Percentiles rank a stretch among this genome's conserved stretches.
phyloP scores from a whole-genome alignment of 2,888 invertebrate species.

The Cynaeus angustus region DNA sequence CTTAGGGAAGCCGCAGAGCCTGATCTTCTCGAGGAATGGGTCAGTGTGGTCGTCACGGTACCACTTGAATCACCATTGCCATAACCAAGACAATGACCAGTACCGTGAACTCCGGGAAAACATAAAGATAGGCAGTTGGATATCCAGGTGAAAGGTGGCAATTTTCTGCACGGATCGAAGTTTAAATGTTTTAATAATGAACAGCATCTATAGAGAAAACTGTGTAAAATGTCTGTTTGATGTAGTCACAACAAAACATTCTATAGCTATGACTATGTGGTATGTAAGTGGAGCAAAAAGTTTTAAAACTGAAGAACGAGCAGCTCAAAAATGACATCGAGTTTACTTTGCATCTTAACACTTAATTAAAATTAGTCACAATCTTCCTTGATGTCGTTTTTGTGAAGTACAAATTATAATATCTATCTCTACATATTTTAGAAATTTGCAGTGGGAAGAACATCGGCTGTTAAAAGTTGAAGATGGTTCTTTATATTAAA shows the following conservation, averaged over 20 bases:
- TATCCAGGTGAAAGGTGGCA: slow-evolving; percentile 82
- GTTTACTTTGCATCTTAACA: too few species aligned
- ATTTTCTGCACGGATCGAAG: slow-evolving; percentile 73
- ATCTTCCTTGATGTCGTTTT: too few species aligned
- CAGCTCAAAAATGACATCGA: too few species aligned
- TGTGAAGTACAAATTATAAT: too few species aligned
- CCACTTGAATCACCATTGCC: slow-evolving; percentile 62
- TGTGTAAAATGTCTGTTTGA: slow-evolving; percentile 37
- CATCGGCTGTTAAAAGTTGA: too few species aligned
- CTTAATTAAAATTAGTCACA: too few species aligned
- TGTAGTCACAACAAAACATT: slow-evolving; percentile 33
- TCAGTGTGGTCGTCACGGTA: slow-evolving; percentile 68
- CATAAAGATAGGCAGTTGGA: slow-evolving; percentile 73
- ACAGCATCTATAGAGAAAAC: slow-evolving; percentile 62
- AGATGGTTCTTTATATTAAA: too few species aligned
- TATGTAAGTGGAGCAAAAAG: too few species aligned
- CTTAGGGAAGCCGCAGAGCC: slow-evolving; percentile 67
- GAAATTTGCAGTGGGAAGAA: too few species aligned
- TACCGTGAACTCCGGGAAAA: slow-evolving; percentile 64
- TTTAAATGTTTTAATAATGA: slow-evolving; percentile 66
- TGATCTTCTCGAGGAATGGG: slow-evolving; percentile 67
- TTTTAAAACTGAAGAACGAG: too few species aligned
- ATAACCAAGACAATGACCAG: slow-evolving; percentile 65
- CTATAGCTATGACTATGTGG: neutral
- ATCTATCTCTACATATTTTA: too few species aligned